These are phyloP conservation scores for Marmota flaviventris DNA, from an alignment of 2,113 vertebrate genomes.

Conservation along the genomic window DNA sequence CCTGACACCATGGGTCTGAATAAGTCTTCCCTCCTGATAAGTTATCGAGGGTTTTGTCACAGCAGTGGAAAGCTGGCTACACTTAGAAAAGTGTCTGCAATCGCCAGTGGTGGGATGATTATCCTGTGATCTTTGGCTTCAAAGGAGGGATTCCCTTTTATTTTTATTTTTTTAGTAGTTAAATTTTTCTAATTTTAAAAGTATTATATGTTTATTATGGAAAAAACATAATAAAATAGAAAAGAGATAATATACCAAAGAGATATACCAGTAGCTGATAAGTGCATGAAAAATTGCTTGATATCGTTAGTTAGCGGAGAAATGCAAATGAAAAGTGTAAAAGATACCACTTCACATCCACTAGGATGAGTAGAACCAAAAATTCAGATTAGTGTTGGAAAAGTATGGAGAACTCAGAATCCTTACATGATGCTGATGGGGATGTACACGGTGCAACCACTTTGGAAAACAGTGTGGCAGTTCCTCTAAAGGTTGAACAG, in stretches of 20 bases:
- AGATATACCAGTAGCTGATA: background rate
- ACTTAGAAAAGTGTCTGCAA: background rate
- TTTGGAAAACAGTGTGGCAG: background rate
- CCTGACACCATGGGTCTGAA: background rate
- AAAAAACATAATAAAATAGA: constrained; percentile 39
- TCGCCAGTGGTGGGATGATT: background rate
- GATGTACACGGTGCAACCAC: background rate
- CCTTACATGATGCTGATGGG: background rate
- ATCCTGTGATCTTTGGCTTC: background rate
- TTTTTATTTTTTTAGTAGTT: constrained; percentile 20
- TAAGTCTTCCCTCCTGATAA: background rate
- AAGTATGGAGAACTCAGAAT: background rate
- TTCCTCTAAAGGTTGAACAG: background rate
- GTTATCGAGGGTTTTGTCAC: background rate
- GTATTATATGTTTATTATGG: background rate
- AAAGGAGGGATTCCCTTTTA: background rate
- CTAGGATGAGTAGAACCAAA: background rate
- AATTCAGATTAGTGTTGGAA: background rate
- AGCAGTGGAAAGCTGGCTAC: background rate
- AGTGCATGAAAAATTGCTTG: background rate
- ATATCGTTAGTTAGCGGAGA: background rate
- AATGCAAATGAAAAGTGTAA: background rate
- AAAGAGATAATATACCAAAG: constrained; percentile 23
- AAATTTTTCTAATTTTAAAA: constrained; percentile 26
- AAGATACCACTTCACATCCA: background rate